Conservation (phyloP, 2,888 invertebrate species). For the Agrypnus murinus region DNA sequence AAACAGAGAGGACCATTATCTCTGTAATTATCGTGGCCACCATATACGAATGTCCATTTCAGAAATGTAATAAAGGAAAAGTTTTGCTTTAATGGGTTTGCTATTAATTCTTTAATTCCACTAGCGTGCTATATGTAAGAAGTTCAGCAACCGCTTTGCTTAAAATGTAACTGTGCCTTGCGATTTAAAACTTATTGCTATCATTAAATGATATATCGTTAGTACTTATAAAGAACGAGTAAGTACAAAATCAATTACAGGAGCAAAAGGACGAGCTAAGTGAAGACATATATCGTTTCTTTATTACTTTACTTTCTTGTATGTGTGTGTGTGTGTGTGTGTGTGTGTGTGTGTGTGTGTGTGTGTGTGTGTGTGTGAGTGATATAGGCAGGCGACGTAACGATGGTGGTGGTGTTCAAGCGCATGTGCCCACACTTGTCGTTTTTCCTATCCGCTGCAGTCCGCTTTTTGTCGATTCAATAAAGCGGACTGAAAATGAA, state of each 20-base stretch:
- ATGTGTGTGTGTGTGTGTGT: too few species aligned
- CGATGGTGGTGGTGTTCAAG: slow-evolving; percentile 43
- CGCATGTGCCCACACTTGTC: slow-evolving; percentile 55
- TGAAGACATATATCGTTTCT: slow-evolving; percentile 54
- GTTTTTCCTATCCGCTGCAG: slow-evolving; percentile 56
- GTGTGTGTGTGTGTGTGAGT: too few species aligned
- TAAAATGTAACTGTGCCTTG: too few species aligned
- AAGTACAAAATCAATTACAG: slow-evolving; percentile 47
- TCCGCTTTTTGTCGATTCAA: slow-evolving; percentile 62
- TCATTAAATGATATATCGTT: background rate
- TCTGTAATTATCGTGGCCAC: slow-evolving; percentile 18
- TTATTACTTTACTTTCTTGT: slow-evolving; percentile 56
- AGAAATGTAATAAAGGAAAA: slow-evolving; percentile 27
- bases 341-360: too few species aligned
- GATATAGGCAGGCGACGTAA: too few species aligned
- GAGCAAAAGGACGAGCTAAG: slow-evolving; percentile 48
- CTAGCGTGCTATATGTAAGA: too few species aligned
- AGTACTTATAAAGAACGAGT: background rate
- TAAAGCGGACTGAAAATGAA: slow-evolving; percentile 63
- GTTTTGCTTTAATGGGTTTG: background rate
- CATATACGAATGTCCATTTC: slow-evolving; percentile 18
- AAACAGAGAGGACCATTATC: slow-evolving; percentile 5
- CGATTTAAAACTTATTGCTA: background rate
- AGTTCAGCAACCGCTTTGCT: too few species aligned
- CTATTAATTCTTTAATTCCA: slow-evolving; percentile 16